A percentile compares a stretch with the other conserved stretches of the same genome.
Evolutionary conservation across 1,140 invertebrate species (phyloP).

Genomic region (Drosophila obscura): DNA sequence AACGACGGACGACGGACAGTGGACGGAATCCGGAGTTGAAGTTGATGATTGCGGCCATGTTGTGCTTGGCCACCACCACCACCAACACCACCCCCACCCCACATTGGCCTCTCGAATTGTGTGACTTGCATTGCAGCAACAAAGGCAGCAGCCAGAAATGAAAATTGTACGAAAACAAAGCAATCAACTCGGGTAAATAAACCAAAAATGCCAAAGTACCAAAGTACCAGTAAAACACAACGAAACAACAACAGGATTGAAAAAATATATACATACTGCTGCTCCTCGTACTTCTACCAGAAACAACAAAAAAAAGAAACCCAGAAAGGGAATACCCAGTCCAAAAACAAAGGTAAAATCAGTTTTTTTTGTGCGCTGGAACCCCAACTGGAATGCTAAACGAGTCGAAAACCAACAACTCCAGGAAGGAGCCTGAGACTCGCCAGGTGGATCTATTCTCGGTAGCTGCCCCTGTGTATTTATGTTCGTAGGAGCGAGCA

Average conservation of each 20-base stretch:
- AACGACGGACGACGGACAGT: slow-evolving; percentile 1
- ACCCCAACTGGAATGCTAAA: slow-evolving; percentile 59
- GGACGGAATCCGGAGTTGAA: slow-evolving; percentile 41
- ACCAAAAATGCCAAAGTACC: slow-evolving; percentile 69
- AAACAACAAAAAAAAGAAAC: neutral
- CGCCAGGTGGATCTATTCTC: slow-evolving; percentile 47
- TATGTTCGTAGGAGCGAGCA: slow-evolving; percentile 9
- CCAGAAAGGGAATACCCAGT: no score
- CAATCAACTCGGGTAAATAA: slow-evolving; percentile 80
- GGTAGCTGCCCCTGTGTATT: slow-evolving; percentile 5
- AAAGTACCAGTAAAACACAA: slow-evolving; percentile 69
- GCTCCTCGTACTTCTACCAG: neutral
- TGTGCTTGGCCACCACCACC: slow-evolving; percentile 5
- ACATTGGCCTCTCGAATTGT: slow-evolving; percentile 53
- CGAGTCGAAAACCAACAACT: slow-evolving; percentile 28
- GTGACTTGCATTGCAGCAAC: slow-evolving; percentile 73
- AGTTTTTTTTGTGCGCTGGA: slow-evolving; percentile 21
- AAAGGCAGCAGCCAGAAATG: slow-evolving; percentile 52
- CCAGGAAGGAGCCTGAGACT: slow-evolving; percentile 14
- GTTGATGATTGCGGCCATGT: slow-evolving; percentile 79
- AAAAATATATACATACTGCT: slow-evolving; percentile 30
- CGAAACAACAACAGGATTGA: slow-evolving; percentile 40
- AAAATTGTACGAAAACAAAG: slow-evolving; percentile 78
- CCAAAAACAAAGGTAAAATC: slow-evolving; percentile 47
- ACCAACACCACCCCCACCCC: neutral